phyloP scores from a whole-genome alignment of 1,140 invertebrate genomes.

The Schlechtendalia chinensis region DNA sequence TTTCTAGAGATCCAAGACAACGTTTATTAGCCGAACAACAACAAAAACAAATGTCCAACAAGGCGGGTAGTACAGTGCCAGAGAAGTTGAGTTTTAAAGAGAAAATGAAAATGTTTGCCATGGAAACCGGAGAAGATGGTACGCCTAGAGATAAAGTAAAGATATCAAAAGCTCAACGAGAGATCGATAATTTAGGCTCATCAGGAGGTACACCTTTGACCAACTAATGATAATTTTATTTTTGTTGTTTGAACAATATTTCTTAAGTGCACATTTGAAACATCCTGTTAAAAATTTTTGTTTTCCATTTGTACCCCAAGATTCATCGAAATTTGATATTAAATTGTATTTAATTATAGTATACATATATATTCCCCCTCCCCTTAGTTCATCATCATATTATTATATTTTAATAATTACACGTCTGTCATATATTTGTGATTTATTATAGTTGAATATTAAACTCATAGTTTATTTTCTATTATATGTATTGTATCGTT shows the following conservation, averaged over 20 bases:
- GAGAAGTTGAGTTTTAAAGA: slow-evolving; percentile 91
- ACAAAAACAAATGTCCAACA: slow-evolving; percentile 65
- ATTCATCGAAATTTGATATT: neutral
- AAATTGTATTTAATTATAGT: slow-evolving; percentile 7
- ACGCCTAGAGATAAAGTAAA: slow-evolving; percentile 90
- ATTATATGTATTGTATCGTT: slow-evolving; percentile 45
- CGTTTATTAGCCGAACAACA: slow-evolving; percentile 75
- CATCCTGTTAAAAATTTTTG: slow-evolving; percentile 39
- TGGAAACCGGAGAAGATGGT: slow-evolving; percentile 82
- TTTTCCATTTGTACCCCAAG: slow-evolving; percentile 22
- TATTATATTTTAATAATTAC: slow-evolving; percentile 47
- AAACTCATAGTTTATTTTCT: slow-evolving; percentile 47
- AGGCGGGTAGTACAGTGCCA: slow-evolving; percentile 68
- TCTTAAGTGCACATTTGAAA: slow-evolving; percentile 6
- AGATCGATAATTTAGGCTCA: slow-evolving; percentile 73
- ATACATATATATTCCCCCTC: neutral
- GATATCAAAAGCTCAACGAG: slow-evolving; percentile 86
- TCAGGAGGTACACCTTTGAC: slow-evolving; percentile 56
- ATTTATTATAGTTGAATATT: slow-evolving; percentile 48
- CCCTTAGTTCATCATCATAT: slow-evolving; percentile 10
- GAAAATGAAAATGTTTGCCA: slow-evolving; percentile 96
- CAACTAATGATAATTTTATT: slow-evolving; percentile 16
- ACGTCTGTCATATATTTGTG: slow-evolving; percentile 22
- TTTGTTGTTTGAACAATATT: neutral
- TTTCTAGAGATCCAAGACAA: slow-evolving; percentile 74